Base-by-base conservation (phyloP, 2,888 invertebrate species). In the Proisotoma minuta region DNA sequence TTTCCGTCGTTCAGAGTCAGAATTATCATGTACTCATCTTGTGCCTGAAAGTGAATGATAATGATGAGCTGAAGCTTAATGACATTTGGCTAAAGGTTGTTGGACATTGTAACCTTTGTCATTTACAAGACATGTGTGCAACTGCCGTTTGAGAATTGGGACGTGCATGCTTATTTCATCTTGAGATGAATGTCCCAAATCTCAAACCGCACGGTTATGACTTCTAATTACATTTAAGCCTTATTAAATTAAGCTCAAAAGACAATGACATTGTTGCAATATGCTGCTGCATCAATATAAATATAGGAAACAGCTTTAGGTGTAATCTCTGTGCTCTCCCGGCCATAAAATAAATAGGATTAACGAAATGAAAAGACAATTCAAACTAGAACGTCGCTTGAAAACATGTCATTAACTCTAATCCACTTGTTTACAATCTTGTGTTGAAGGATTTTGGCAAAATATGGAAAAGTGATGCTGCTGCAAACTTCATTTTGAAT, bases 11-110 rank as follows among this genome's bases (percentile, higher is more conserved):
- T 91, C 75, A 94, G 79, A 2, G 93, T 94, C 75, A 94, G 81
- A 72, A 94, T 89, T 75, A 94, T 82, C 63, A 88, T 86, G 77
- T 92, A 93, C 80, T 93, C 93, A 78, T 92, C 92, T 77, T 87
- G 86, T 60, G 84, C 82, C 90, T 91, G 75, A 43, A 80, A 80
- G 48, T 5, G 22, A 18, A 48, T 48, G 10, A 18, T 8, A 34
- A 15, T 34, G 34, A 15, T 10, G 15, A 34, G 15, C 15, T 34
- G 8, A 34, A 15, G 8, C 8, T 34, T 34, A 8, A 15, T 34
- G 34, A 34, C 34, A 34, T 34, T 34, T 34, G 15, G 8, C 15
- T n/a, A n/a, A n/a, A n/a, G n/a, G n/a, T n/a, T n/a, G n/a, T n/a
- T n/a, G n/a, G n/a, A n/a, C n/a, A n/a, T n/a, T n/a, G n/a, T n/a